Percentiles rank a stretch among this genome's conserved stretches.
phyloP scores from a whole-genome alignment of 2,113 vertebrate species.

The Lipotes vexillifer region DNA sequence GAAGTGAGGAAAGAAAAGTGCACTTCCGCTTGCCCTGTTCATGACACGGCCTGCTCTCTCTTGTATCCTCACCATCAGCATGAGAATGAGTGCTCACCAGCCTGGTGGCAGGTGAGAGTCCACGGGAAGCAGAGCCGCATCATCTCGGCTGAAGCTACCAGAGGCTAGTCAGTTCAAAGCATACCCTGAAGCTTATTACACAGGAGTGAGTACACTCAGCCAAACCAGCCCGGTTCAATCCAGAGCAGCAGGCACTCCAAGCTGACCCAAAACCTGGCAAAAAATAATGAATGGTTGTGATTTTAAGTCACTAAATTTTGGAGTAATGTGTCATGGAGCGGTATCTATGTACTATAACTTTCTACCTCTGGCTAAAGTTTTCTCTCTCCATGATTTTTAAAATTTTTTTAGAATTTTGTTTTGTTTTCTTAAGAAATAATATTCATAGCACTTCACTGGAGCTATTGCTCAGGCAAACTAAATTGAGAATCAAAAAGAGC shows the following conservation, averaged over 20 bases:
- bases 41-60: neutral
- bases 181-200: neutral
- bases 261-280: neutral
- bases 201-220: neutral
- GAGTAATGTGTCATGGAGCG: neutral
- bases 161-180: neutral
- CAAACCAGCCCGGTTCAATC: neutral
- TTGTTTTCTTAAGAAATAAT: neutral
- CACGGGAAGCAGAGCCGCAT: neutral
- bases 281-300: neutral
- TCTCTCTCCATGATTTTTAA: neutral
- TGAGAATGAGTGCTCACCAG: neutral
- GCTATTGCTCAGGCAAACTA: neutral
- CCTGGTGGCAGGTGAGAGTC: neutral
- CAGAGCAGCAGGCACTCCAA: neutral
- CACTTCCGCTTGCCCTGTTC: neutral
- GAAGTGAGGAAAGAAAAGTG: neutral
- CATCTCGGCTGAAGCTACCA: neutral
- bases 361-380: neutral
- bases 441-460: neutral
- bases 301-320: neutral
- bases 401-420: too few species aligned
- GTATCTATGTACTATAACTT: neutral
- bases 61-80: neutral
- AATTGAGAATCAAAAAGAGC: neutral